Conservation (phyloP, 2,113 vertebrate genomes). For the Malurus melanocephalus region DNA sequence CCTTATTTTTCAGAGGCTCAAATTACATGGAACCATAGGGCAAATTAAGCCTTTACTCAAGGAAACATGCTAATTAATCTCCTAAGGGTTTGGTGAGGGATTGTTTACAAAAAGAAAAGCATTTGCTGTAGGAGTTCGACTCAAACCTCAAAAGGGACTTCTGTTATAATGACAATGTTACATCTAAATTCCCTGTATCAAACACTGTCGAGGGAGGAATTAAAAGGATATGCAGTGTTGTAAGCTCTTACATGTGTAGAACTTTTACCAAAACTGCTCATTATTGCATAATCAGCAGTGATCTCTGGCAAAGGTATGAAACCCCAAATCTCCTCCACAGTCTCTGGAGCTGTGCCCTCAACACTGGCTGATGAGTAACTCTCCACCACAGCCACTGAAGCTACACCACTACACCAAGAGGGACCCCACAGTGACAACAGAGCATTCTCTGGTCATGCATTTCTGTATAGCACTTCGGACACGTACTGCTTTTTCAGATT, state of each 20-base stretch:
- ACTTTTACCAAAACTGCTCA: background rate
- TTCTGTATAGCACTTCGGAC: background rate
- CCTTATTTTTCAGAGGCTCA: constrained; percentile 9
- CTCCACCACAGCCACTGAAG: background rate
- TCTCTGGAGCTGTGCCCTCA: background rate
- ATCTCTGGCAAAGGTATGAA: background rate
- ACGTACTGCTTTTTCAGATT: accelerated
- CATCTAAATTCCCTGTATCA: background rate
- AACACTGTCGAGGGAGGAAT: background rate
- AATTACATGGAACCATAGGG: constrained; percentile 14
- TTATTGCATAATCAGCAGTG: background rate
- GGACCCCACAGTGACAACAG: background rate
- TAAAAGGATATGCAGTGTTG: background rate
- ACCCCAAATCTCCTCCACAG: background rate
- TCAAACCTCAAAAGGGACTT: constrained; percentile 19
- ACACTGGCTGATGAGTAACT: background rate
- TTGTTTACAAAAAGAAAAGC: constrained; percentile 44
- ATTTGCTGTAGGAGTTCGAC: background rate
- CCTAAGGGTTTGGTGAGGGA: constrained; percentile 16
- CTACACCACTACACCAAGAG: accelerated
- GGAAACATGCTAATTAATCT: constrained; percentile 30
- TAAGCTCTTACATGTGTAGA: background rate
- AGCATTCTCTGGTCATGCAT: background rate
- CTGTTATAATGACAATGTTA: background rate
- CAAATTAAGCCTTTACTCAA: constrained; percentile 28